phyloP scores from a whole-genome alignment of 1,140 invertebrate genomes.

The Chrysoperla carnea region DNA sequence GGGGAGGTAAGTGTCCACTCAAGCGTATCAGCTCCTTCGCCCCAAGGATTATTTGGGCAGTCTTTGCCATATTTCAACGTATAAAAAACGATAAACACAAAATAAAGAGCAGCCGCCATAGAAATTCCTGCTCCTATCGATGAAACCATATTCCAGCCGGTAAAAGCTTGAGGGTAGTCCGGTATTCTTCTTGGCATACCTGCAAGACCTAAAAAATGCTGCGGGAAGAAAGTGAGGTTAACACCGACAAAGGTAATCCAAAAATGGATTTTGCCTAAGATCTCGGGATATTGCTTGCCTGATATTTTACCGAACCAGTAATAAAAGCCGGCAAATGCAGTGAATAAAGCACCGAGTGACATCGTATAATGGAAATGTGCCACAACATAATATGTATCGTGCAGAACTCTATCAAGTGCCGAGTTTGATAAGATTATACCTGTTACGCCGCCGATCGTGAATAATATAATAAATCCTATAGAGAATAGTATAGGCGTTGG shows the following conservation, averaged over 20 bases:
- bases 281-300: not conserved
- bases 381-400: slow-evolving; percentile 62
- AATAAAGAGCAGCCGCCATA: no score
- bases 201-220: slow-evolving; percentile 54
- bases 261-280: slow-evolving; percentile 27
- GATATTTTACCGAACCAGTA: slow-evolving; percentile 38
- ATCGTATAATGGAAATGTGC: slow-evolving; percentile 56
- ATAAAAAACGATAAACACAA: no score
- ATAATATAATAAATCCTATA: slow-evolving; percentile 54
- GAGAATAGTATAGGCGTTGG: slow-evolving; percentile 38
- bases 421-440: slow-evolving; percentile 50
- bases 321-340: slow-evolving; percentile 46
- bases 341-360: slow-evolving; percentile 49
- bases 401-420: slow-evolving; percentile 46
- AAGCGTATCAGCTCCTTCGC: no score
- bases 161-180: slow-evolving; percentile 48
- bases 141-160: slow-evolving; percentile 42
- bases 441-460: slow-evolving; percentile 41
- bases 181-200: slow-evolving; percentile 55
- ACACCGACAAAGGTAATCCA: slow-evolving; percentile 42
- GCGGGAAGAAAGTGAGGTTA: slow-evolving; percentile 59
- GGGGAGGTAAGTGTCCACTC: no score
- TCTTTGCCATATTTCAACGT: no score
- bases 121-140: slow-evolving; percentile 43
- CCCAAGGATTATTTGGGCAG: no score